Conservation (phyloP, 2,888 invertebrate genomes). For the Agonopterix subpropinquella region DNA sequence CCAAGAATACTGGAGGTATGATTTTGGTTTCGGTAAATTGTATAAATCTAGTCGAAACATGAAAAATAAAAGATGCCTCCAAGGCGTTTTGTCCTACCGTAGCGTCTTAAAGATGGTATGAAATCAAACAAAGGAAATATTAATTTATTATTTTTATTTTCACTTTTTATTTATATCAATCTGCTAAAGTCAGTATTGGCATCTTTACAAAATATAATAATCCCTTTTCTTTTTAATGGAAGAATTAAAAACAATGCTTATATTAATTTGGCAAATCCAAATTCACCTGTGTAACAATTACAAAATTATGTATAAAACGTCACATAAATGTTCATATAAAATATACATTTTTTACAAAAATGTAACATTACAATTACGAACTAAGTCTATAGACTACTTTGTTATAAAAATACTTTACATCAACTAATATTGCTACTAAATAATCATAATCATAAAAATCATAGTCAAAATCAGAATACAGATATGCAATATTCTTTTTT, state of each 20-base stretch:
- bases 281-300: conserved; percentile 63
- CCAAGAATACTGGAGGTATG: too few relatives aligned
- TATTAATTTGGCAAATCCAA: conserved; percentile 71
- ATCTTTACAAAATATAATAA: conserved; percentile 70
- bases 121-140: conserved; percentile 47
- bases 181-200: conserved; percentile 55
- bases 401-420: conserved; percentile 61
- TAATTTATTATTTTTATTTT: conserved; percentile 71
- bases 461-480: conserved; percentile 49
- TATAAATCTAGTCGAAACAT: too few relatives aligned
- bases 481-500: conserved; percentile 46
- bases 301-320: conserved; percentile 52
- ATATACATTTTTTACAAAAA: conserved; percentile 72
- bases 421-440: conserved; percentile 50
- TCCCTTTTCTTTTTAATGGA: conserved; percentile 57
- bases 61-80: too few relatives aligned
- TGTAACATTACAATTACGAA: conserved; percentile 45
- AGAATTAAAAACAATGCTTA: conserved; percentile 66
- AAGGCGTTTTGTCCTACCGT: too few relatives aligned
- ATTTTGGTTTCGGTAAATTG: too few relatives aligned
- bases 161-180: conserved; percentile 64
- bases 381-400: conserved; percentile 43
- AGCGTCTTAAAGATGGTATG: too few relatives aligned
- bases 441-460: conserved; percentile 38
- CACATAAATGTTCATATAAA: conserved; percentile 64